Evolutionary conservation across 2,888 invertebrate species (phyloP), one percentile per base, ranked within the genome.

Genomic region (Salpingus planirostris): DNA sequence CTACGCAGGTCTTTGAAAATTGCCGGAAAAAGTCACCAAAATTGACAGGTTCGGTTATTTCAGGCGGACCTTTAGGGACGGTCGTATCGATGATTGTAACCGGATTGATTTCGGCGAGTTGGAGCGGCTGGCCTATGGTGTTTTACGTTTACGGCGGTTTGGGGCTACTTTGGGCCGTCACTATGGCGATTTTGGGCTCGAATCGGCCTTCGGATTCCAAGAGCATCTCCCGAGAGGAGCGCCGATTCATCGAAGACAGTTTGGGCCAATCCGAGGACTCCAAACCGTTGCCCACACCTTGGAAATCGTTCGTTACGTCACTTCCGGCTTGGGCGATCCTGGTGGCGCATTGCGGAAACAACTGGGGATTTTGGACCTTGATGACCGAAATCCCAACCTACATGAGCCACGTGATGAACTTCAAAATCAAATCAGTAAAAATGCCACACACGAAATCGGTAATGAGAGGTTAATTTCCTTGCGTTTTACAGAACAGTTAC

Each of bases 311-410:
- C 40, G 62, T 79, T 25, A 81, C 76, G 0, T 86, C 86, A 0
- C 53, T 78, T 11, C 84, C 88, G 0, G 80, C 89, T 57, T 77
- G 80, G 74, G 77, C 85, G 0, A 67, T 88, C 2, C 58, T 83
- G 2, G 53, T 81, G 1, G 75, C 79, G 0, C 86, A 87, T 54
- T 74, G 78, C 39, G 77, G 80, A 0, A 82, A 87, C 42, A 78
- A 75, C 49, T 81, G 87, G 74, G 88, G 87, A 13, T 87, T 83
- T 63, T 86, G 85, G 78, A 85, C 85, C 13, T 65, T 89, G n/a
- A 67, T 88, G 1, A 87, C 87, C 0, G 80, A 88, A 59, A 80
- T 85, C 51, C 89, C 89, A 0, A 74, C 79, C 0, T 89, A 86
- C 55, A 78, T 89, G 74, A 74, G 73, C 46, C 72, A 74, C 27